Evolutionary conservation across 2,113 vertebrate species (phyloP).

Genomic region (Megalops atlanticus): DNA sequence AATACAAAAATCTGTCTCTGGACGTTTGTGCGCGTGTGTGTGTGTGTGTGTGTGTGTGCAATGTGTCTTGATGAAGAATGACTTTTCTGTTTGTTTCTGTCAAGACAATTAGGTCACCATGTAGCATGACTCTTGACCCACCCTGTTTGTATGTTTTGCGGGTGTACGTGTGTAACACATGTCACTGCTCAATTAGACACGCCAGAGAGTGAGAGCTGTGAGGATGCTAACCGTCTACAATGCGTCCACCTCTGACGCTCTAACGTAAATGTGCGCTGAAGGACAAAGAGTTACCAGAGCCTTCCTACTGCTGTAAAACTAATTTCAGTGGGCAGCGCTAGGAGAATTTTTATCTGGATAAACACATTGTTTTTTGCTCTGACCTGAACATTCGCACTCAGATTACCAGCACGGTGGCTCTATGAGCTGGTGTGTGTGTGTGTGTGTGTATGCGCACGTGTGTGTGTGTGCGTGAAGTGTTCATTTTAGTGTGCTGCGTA

Average conservation of each 20-base stretch:
- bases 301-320: no score
- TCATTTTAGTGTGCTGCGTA: no score
- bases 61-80: slow-evolving; percentile 79
- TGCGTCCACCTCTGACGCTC: slow-evolving; percentile 64
- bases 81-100: slow-evolving; percentile 84
- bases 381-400: background rate
- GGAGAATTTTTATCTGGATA: slow-evolving; percentile 52
- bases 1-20: slow-evolving; percentile 61
- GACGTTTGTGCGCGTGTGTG: slow-evolving; percentile 14
- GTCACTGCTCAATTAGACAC: slow-evolving; percentile 76
- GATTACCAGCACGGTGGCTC: background rate
- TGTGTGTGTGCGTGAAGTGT: background rate
- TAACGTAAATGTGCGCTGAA: slow-evolving; percentile 65
- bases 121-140: slow-evolving; percentile 59
- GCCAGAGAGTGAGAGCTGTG: slow-evolving; percentile 72
- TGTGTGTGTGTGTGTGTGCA: slow-evolving; percentile 34
- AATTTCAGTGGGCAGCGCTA: slow-evolving; percentile 59
- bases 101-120: slow-evolving; percentile 73
- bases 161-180: slow-evolving; percentile 66
- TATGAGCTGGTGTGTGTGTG: slow-evolving; percentile 1
- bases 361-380: slow-evolving; percentile 19
- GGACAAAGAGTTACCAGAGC: slow-evolving; percentile 62
- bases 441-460: background rate
- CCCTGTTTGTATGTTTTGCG: slow-evolving; percentile 66
- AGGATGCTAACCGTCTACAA: slow-evolving; percentile 66